Conservation (phyloP, 2,797 vertebrate species). For the Telmatherina bonti region DNA sequence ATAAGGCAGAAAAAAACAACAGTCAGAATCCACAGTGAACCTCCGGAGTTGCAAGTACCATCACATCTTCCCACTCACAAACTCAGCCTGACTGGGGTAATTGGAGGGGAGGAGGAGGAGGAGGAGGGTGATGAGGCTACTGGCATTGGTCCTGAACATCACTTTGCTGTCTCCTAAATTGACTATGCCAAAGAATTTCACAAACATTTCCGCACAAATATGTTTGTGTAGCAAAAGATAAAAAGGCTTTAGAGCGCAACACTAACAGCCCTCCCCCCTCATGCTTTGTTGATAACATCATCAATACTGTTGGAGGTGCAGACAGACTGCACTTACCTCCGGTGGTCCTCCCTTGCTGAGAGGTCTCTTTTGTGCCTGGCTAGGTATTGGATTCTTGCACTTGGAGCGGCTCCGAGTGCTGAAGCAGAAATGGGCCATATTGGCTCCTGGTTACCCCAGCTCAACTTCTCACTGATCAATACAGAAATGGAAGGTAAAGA, state of each 20-base stretch:
- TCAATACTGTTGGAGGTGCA: constrained; percentile 55
- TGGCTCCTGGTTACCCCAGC: constrained; percentile 81
- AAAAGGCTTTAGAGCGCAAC: constrained; percentile 17
- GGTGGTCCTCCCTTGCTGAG: constrained; percentile 60
- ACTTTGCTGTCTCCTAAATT: constrained; percentile 49
- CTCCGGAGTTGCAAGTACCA: constrained; percentile 8
- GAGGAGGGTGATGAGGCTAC: not conserved
- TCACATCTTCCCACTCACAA: not conserved
- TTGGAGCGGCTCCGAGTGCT: constrained; percentile 62
- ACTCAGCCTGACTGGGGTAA: not conserved
- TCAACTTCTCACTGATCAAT: constrained; percentile 69
- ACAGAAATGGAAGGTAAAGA: constrained; percentile 1
- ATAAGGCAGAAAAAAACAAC: constrained; percentile 21
- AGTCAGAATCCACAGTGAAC: constrained; percentile 32
- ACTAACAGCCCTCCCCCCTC: constrained; percentile 34
- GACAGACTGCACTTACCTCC: constrained; percentile 73
- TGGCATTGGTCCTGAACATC: constrained; percentile 58
- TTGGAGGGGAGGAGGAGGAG: not conserved
- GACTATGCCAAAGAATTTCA: constrained; percentile 20
- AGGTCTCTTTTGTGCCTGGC: constrained; percentile 80
- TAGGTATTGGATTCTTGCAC: constrained; percentile 76
- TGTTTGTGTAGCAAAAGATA: constrained; percentile 19
- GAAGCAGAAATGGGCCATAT: constrained; percentile 69
- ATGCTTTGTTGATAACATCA: constrained; percentile 56
- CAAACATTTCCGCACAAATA: constrained; percentile 36